Evolutionary conservation across 2,888 invertebrate species (phyloP), one percentile per base, ranked within the genome.

Genomic region (Liopterus haemorrhoidalis): DNA sequence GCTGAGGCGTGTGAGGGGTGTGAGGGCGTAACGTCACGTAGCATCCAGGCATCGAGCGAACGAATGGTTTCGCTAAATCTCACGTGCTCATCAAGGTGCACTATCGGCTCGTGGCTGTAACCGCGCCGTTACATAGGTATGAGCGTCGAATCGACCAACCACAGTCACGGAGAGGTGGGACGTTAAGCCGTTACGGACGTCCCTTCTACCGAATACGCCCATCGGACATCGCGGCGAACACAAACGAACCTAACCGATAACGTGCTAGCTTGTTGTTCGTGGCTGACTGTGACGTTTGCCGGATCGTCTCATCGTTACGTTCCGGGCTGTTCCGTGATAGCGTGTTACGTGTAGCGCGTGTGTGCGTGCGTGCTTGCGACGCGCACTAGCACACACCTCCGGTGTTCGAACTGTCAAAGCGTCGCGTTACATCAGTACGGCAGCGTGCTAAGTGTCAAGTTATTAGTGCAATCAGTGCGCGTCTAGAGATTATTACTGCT

Each of bases 71-170:
- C 58, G 57, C 63, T 62, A 57, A 57, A 55, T 52, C 56, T 54
- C 53, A 56, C 55, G 54, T 54, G 41, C 16, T 22, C 52, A 50
- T 54, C 51, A 56, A 56, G 57, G 55, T 58, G 58, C 60, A 59
- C 58, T 52, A 53, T 54, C 54, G 51, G 42, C 24, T 51, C 43
- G 37, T 46, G 44, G 24, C 43, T 31, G 35, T 46, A 35, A 14
- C 31, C 55, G 57, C 56, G 59, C 61, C 45, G 46, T 46, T 51
- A 41, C 51, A 39, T 43, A 44, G 49, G 50, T 50, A 54, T 51
- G 52, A 65, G 66, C 66, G 65, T 66, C 59, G 57, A 57, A 56
- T 54, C 58, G 56, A 58, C 68, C 69, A 69, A 69, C 64, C 66
- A 64, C 64, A 61, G 60, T 56, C 56, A 57, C 56, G 52, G 24